Percentiles rank a stretch among this genome's conserved stretches.
Conservation (phyloP, 2,113 vertebrate species). For the Melozone crissalis region DNA sequence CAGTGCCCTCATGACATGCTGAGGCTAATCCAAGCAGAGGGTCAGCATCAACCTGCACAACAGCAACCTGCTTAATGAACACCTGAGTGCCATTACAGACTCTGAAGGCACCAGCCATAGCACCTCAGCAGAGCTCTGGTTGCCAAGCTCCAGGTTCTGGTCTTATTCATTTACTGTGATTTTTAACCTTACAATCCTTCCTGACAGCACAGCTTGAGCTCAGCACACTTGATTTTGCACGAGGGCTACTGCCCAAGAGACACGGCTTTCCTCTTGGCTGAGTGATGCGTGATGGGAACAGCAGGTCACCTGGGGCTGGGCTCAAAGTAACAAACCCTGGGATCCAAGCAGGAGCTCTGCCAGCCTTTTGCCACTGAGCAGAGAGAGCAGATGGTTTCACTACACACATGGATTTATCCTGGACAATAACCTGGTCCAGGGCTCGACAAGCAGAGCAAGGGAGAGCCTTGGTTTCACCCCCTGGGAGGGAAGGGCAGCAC, state of each 20-base stretch:
- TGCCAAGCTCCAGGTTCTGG: not conserved
- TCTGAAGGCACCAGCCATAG: not conserved
- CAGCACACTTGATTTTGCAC: not conserved
- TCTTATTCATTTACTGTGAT: not conserved
- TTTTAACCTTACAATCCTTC: not conserved
- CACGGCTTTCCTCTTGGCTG: not conserved
- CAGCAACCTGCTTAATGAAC: not conserved
- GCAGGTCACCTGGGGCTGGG: not conserved
- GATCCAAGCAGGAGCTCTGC: not conserved
- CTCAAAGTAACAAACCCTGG: constrained; percentile 17
- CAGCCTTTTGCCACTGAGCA: not conserved
- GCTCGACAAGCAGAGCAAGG: not conserved
- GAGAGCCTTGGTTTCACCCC: not conserved
- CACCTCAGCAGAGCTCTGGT: not conserved
- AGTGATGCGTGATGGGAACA: not conserved
- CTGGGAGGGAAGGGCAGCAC: not conserved
- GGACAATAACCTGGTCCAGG: not conserved
- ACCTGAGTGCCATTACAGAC: not conserved
- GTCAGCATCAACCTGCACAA: not conserved
- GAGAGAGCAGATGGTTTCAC: not conserved
- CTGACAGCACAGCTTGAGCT: constrained; percentile 5
- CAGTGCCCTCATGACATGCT: rapidly evolving
- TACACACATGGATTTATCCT: not conserved
- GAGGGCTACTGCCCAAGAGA: not conserved
- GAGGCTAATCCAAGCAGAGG: not conserved